phyloP scores from a whole-genome alignment of 37 sponge, comb jelly and placozoan genomes.

The Mnemiopsis leidyi region DNA sequence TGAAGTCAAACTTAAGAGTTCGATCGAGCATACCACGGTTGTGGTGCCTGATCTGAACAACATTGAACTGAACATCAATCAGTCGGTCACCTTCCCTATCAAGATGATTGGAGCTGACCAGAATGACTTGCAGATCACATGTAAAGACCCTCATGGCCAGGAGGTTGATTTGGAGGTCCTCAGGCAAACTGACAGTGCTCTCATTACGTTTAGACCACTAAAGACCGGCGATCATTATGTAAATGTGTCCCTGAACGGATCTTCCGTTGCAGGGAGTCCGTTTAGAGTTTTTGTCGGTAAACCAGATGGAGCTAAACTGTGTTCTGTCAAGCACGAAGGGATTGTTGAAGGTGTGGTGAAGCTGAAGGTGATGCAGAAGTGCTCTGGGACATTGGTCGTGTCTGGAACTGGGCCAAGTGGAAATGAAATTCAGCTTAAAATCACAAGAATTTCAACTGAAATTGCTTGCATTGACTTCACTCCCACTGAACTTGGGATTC shows the following conservation, averaged over 20 bases:
- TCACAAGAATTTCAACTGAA: background rate
- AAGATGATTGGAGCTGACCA: background rate
- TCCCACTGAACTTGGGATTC: background rate
- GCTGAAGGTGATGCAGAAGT: background rate
- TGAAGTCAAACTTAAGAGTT: background rate
- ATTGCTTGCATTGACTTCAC: background rate
- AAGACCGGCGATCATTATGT: background rate
- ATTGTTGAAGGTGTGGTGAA: slow-evolving; percentile 1
- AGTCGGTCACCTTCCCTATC: slow-evolving; percentile 26
- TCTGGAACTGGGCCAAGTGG: slow-evolving; percentile 4
- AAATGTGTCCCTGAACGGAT: background rate
- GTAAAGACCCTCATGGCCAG: background rate
- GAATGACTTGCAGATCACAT: background rate
- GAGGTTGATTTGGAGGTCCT: slow-evolving; percentile 13
- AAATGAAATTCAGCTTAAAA: background rate
- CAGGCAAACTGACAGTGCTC: background rate
- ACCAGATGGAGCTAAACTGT: background rate
- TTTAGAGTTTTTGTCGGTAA: background rate
- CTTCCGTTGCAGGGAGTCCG: slow-evolving; percentile 6
- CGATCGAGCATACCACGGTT: background rate
- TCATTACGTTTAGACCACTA: background rate
- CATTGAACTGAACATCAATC: background rate
- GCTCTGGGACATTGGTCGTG: background rate
- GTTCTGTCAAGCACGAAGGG: slow-evolving; percentile 1
- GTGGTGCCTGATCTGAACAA: background rate